These are phyloP conservation scores for Drosophila lini DNA, from an alignment of 1,140 invertebrate genomes.

Conservation along the genomic window DNA sequence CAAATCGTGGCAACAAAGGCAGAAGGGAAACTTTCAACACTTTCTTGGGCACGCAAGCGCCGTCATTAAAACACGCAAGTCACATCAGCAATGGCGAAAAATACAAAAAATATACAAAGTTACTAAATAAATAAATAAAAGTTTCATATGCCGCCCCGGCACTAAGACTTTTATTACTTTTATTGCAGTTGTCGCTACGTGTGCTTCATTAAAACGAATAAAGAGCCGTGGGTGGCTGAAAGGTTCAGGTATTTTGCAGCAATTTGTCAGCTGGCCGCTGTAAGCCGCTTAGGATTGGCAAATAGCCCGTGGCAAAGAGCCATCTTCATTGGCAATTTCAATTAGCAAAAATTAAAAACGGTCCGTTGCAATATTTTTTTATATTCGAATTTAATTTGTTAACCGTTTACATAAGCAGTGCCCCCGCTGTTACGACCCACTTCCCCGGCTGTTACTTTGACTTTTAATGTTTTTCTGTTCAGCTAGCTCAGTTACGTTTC, in stretches of 20 bases:
- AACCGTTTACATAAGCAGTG: slow-evolving; percentile 52
- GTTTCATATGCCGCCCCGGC: slow-evolving; percentile 8
- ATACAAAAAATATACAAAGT: slow-evolving; percentile 17
- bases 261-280: slow-evolving; percentile 37
- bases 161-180: slow-evolving; percentile 23
- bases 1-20: slow-evolving; percentile 36
- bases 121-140: slow-evolving; percentile 27
- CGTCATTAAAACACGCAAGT: slow-evolving; percentile 67
- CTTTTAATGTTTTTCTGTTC: slow-evolving; percentile 13
- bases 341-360: slow-evolving; percentile 58
- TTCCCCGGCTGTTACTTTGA: slow-evolving; percentile 9
- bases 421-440: slow-evolving; percentile 2
- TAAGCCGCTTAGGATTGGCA: slow-evolving; percentile 37
- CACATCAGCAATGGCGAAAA: slow-evolving; percentile 35
- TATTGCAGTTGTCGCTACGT: slow-evolving; percentile 28
- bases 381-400: slow-evolving; percentile 22
- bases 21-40: slow-evolving; percentile 61
- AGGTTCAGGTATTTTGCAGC: slow-evolving; percentile 27
- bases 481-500: slow-evolving; percentile 21
- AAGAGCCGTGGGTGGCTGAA: slow-evolving; percentile 20
- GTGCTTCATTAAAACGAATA: slow-evolving; percentile 36
- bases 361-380: slow-evolving; percentile 19
- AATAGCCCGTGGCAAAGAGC: slow-evolving; percentile 17
- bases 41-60: slow-evolving; percentile 64
- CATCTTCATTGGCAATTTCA: slow-evolving; percentile 58